Base-by-base conservation (phyloP, 1,140 invertebrate species). In the Psilanteris sp. region DNA sequence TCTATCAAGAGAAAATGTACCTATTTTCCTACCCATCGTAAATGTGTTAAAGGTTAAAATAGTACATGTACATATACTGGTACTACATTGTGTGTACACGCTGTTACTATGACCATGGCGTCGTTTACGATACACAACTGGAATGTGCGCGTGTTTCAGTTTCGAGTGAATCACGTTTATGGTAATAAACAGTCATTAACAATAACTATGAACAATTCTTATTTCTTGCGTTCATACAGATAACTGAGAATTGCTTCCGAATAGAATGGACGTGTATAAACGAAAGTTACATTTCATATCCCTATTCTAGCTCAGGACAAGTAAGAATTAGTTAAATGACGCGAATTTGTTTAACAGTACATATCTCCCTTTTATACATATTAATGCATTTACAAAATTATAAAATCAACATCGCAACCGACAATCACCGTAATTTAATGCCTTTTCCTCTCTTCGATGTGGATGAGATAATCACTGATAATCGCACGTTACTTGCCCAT, bases 1-100 rank as follows among this genome's bases (percentile, higher is more conserved):
- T 41, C 32, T 8, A 20, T n/a, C 6, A 22, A 31, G 50, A 61
- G 64, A 75, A 70, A 75, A 76, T 66, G 36, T 76, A 66, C 67
- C 54, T 61, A 44, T 50, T 74, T 44, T n/a, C 48, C 16, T 29
- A 50, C 11, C 41, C 36, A 32, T 50, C 50, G 41, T 62, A 43
- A 22, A 6, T 76, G 59, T 68, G 55, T 70, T 57, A 76, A 76
- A 76, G 73, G 73, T 76, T 76, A 76, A 46, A 61, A 73, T 66
- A 36, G 37, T 55, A 66, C 57, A 64, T 59, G 64, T 7, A 70
- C 32, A 44, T 70, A 66, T 29, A 48, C 36, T 46, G 43, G 57
- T 64, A 52, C 18, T 66, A 70, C 50, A 62, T 9, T 5, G 26
- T 36, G 22, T 20, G 13, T 54, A 72, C 70, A 52, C 7, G 50